Evolutionary conservation across 2,113 vertebrate genomes (phyloP).

Genomic region (Sinosuthora webbiana): DNA sequence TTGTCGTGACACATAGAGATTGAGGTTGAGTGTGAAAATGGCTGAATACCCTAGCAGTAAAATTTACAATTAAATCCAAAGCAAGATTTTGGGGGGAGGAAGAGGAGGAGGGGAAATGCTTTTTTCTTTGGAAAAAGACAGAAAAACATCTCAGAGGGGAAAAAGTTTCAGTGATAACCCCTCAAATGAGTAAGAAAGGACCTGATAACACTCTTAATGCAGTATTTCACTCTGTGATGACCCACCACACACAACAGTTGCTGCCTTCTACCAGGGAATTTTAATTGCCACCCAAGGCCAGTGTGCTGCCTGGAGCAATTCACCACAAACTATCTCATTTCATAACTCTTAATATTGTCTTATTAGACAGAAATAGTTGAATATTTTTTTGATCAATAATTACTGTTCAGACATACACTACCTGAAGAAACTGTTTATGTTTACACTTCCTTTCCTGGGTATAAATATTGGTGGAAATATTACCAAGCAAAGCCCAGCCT

Average conservation of each 20-base stretch:
- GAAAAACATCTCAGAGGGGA: neutral
- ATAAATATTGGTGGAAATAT: neutral
- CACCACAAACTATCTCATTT: neutral
- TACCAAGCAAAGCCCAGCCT: neutral
- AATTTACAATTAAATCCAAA: neutral
- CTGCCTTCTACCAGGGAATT: neutral
- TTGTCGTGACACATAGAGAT: neutral
- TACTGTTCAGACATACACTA: neutral
- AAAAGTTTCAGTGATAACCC: neutral
- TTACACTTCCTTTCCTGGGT: neutral
- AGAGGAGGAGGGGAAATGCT: fast-evolving
- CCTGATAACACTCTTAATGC: neutral
- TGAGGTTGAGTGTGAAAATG: neutral
- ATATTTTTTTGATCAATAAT: neutral
- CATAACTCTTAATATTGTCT: neutral
- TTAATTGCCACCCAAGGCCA: neutral
- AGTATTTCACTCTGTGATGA: neutral
- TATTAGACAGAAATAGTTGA: neutral
- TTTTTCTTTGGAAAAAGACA: neutral
- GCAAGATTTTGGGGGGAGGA: fast-evolving
- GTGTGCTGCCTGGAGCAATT: neutral
- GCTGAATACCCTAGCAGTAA: neutral
- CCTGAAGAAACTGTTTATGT: neutral
- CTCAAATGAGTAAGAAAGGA: neutral
- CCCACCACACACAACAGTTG: neutral